Evolutionary conservation across 1,140 invertebrate species (phyloP).

Genomic region (Bombus balteatus): DNA sequence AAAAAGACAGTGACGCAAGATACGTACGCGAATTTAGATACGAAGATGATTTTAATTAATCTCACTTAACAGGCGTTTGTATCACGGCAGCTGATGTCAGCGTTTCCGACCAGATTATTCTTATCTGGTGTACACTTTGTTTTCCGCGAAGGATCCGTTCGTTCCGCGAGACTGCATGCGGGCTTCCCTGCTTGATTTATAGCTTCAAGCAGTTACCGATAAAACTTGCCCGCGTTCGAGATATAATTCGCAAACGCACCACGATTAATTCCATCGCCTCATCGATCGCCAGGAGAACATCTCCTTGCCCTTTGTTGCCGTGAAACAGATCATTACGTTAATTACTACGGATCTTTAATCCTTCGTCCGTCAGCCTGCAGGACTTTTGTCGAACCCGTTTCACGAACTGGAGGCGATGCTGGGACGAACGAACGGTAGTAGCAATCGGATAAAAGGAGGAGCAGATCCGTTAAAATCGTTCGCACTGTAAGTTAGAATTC

Average conservation of each 20-base stretch:
- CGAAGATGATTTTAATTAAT: slow-evolving; percentile 1
- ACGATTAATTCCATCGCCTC: background rate
- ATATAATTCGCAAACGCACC: slow-evolving; percentile 16
- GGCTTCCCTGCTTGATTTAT: slow-evolving; percentile 46
- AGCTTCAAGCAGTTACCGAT: slow-evolving; percentile 21
- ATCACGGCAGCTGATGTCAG: background rate
- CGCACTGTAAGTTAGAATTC: too few species aligned
- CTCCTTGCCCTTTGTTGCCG: background rate
- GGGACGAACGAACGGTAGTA: too few species aligned
- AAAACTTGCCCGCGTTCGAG: slow-evolving; percentile 18
- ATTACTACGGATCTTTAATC: background rate
- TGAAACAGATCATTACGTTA: background rate
- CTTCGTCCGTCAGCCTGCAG: too few species aligned
- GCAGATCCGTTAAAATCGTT: too few species aligned
- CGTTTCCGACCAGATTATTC: slow-evolving; percentile 33
- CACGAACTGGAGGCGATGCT: too few species aligned
- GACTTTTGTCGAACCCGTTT: too few species aligned
- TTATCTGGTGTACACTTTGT: slow-evolving; percentile 27
- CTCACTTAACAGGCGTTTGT: slow-evolving; percentile 11
- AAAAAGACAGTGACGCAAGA: too few species aligned
- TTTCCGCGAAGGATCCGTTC: background rate
- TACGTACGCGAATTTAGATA: too few species aligned
- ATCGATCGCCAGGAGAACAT: background rate
- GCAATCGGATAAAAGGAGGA: too few species aligned
- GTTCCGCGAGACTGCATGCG: slow-evolving; percentile 16